Conservation (phyloP, 1,140 invertebrate genomes). For the Ostrea edulis region DNA sequence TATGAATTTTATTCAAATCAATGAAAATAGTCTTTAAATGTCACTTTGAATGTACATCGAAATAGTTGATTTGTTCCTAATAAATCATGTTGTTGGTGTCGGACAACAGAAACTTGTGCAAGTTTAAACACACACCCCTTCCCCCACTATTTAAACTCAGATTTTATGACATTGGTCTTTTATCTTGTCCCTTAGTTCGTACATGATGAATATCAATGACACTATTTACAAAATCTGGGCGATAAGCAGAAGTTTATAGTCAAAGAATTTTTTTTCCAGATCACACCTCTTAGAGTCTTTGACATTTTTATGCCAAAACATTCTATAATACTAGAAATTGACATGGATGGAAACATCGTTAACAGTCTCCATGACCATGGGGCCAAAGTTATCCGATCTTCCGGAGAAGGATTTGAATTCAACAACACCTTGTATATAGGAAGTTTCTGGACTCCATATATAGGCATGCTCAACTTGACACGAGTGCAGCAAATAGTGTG, state of each 20-base stretch:
- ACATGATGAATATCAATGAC: too few relatives aligned
- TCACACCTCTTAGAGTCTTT: constrained; percentile 78
- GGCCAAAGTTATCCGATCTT: constrained; percentile 70
- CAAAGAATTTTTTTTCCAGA: constrained; percentile 78
- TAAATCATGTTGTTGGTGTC: too few relatives aligned
- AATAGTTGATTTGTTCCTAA: too few relatives aligned
- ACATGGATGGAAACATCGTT: constrained; percentile 71
- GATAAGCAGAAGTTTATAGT: neutral
- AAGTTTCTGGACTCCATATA: constrained; percentile 64
- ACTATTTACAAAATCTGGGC: neutral
- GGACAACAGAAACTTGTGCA: too few relatives aligned
- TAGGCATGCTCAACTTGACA: constrained; percentile 55
- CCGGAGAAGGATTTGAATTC: constrained; percentile 76
- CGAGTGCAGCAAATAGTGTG: neutral
- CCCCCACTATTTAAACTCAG: too few relatives aligned
- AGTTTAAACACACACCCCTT: too few relatives aligned
- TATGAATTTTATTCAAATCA: too few relatives aligned
- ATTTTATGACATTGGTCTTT: too few relatives aligned
- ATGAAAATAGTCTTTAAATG: too few relatives aligned
- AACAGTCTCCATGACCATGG: constrained; percentile 75
- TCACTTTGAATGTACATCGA: too few relatives aligned
- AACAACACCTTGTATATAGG: constrained; percentile 83
- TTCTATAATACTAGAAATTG: constrained; percentile 78
- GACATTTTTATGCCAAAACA: constrained; percentile 83
- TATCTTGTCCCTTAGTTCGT: too few relatives aligned